Base-by-base conservation (phyloP, 2,888 invertebrate genomes). In the Crepidodera aurea region DNA sequence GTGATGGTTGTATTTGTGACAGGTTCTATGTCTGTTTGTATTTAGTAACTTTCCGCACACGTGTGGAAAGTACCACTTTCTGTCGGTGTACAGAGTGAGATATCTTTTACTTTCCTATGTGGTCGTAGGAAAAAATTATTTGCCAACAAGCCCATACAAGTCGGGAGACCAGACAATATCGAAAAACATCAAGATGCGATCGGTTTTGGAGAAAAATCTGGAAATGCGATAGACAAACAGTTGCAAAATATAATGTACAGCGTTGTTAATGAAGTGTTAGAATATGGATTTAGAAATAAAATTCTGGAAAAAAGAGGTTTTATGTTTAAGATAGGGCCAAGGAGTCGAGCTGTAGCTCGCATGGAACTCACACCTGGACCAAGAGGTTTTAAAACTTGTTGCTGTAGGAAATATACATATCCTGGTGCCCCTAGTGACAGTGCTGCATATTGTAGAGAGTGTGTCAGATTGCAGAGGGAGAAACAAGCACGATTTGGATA, bases 201-300 rank as follows among this genome's bases (percentile, higher is more conserved):
- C 6, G 22, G 22, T 22, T 22, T 22, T n/a, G n/a, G n/a, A 22
- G 22, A 22, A 4, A 22, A 55, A 3, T 39, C 25, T 4, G 53
- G 56, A 2, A 22, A 44, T 19, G 19, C 58, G 7, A 55, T 59
- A 34, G 22, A 59, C 10, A 60, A 39, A 5, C 58, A 62, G 19
- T 40, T 65, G 22, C 58, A 56, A 25, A 61, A 65, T 1, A 56
- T 69, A 29, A 68, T 70, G 2, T 74, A 70, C 61, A 69, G 70
- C 8, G 69, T 74, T 2, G 74, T 76, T 0, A 69, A 68, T 18
- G 72, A 73, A 0, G 76, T 75, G 5, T 59, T 76, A 5, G 70
- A 73, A 32, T 76, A 73, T 48, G 76, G 76, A 1, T 73, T 60
- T 53, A 73, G 71, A 2, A 75, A 74, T 40, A 65, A 72, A 44